Evolutionary conservation across 2,888 invertebrate species (phyloP), one percentile per base, ranked within the genome.

Genomic region (Archips crataeganus): DNA sequence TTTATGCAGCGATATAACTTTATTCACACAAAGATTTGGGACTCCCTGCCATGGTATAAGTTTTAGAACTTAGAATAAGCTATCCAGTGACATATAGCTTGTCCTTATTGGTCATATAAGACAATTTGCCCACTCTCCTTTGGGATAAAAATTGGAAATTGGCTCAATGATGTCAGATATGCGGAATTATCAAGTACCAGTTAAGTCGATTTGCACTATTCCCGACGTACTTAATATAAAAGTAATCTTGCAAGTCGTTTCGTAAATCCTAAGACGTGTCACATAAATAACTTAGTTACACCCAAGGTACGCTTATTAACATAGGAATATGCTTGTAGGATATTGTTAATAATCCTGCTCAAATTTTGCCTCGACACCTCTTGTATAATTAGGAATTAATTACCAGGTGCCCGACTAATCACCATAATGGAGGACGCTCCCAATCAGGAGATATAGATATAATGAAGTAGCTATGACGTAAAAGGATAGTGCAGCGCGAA

Each of bases 321-420:
- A 60, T 51, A 63, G 63, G 49, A 68, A 68, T 68, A 73, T 68
- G 63, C 73, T 36, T 47, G 23, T 32, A 63, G 68, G 57, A 63
- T 34, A 47, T 61, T 57, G 57, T 51, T 73, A 67, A 72, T 72
- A 62, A 62, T 67, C 62, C 62, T 42, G 71, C 59, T 73, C 57
- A 63, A 72, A 68, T 71, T 71, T 66, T 39, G 47, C 68, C 15
- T 65, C 73, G 42, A 68, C 73, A 73, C 73, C 68, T 68, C 42
- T n/a, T 45, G 68, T 15, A 59, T 73, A 68, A 73, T 73, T 73
- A 68, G 61, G 66, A 71, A 71, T 71, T 71, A 71, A 71, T 71
- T 71, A 71, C 51, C 51, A 32, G n/a, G 51, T 51, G 51, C 36
- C 13, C 39, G 49, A 54, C 65, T 71, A 71, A 71, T 71, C 66